Evolutionary conservation across 2,888 invertebrate genomes (phyloP), one percentile per base, ranked within the genome.

Genomic region (Brachylomia viminalis): DNA sequence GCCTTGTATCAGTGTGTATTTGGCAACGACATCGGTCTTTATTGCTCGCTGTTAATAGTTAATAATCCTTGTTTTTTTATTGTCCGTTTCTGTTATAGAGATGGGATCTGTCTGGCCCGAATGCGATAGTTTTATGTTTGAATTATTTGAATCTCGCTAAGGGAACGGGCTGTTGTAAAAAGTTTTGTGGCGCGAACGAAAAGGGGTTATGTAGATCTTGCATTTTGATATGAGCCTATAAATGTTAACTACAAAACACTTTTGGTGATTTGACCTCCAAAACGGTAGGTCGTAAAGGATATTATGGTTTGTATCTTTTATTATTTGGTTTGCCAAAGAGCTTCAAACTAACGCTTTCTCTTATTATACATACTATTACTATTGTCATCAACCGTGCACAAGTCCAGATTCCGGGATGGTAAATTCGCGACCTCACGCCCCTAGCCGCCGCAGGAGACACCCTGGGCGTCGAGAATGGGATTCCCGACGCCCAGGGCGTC

Each of bases 1-100:
- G 84, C 78, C 80, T 87, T 91, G 88, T 90, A 86, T 84, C 80
- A 82, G 65, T 69, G 61, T 64, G 69, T 80, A 84, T 82, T 86
- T 88, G 82, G 86, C 88, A 83, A 83, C 79, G 77, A 82, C 79
- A 77, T 82, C 72, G 72, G 79, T 73, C 81, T 83, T 83, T 88
- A 88, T 87, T 83, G 77, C 83, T 64, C 38, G 11, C 59, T 83
- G 75, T 85, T 87, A 87, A 87, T 87, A 86, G 80, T 84, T 86
- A 87, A 86, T 87, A 87, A 87, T 86, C 77, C 76, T 42, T 69
- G 75, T 65, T 81, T 85, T 87, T 85, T 84, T 85, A 79, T 71
- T 85, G 81, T 82, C 66, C 61, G 66, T 71, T 75, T 80, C 49
- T 72, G 62, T 30, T 77, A 61, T 70, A 71, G 30, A 75, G 64